These are phyloP conservation scores for Centruroides vittatus DNA, from an alignment of 1,140 invertebrate genomes.

Conservation along the genomic window DNA sequence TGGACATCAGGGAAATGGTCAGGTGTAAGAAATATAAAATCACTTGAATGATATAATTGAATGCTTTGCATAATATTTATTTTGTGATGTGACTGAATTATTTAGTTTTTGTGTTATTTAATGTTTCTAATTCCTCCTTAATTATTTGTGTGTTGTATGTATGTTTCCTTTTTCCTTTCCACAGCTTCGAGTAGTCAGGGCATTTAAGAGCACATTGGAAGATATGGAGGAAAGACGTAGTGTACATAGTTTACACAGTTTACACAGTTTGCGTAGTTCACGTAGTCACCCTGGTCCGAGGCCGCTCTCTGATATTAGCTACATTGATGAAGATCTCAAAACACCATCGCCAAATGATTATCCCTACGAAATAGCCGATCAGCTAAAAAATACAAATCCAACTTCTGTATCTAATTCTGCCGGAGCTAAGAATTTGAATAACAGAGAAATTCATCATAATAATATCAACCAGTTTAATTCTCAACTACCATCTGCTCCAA, in stretches of 20 bases:
- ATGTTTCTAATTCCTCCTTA: too few relatives aligned
- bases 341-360: slow-evolving; percentile 32
- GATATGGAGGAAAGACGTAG: slow-evolving; percentile 97
- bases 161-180: background rate
- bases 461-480: slow-evolving; percentile 1
- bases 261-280: slow-evolving; percentile 52
- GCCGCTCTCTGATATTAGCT: slow-evolving; percentile 46
- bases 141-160: too few relatives aligned
- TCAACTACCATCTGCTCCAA: background rate
- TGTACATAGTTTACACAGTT: slow-evolving; percentile 89
- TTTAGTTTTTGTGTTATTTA: too few relatives aligned
- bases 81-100: too few relatives aligned
- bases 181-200: slow-evolving; percentile 99
- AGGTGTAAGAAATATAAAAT: too few relatives aligned
- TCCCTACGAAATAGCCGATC: slow-evolving; percentile 14
- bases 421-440: background rate
- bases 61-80: too few relatives aligned
- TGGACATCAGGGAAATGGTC: too few relatives aligned
- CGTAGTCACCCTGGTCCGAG: slow-evolving; percentile 57
- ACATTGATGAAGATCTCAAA: slow-evolving; percentile 32
- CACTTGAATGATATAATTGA: too few relatives aligned
- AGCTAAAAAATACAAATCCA: slow-evolving; percentile 3
- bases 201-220: slow-evolving; percentile 99
- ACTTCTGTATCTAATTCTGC: background rate
- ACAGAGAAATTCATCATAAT: background rate